These are phyloP conservation scores for Drosophila cracens DNA, from an alignment of 2,888 invertebrate species.

Conservation along the genomic window DNA sequence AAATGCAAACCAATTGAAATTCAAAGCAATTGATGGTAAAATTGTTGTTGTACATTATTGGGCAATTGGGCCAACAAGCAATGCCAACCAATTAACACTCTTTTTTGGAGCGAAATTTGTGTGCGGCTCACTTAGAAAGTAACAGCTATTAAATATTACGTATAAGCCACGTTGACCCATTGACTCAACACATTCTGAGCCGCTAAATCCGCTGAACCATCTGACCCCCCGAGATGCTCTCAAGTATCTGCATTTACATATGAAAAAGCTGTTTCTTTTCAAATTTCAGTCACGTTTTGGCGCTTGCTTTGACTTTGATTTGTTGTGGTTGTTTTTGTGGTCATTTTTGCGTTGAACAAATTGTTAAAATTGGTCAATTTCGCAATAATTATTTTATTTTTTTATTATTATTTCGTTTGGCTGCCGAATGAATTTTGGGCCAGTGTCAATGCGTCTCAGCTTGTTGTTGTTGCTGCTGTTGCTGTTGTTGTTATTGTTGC, in stretches of 20 bases:
- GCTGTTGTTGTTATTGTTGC: constrained; percentile 18
- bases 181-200: constrained; percentile 58
- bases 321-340: constrained; percentile 20
- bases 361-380: constrained; percentile 69
- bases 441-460: constrained; percentile 65
- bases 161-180: constrained; percentile 57
- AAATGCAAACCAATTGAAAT: constrained; percentile 66
- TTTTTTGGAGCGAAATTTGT: neutral
- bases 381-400: constrained; percentile 70
- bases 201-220: constrained; percentile 6
- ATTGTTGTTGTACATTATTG: constrained; percentile 31
- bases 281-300: constrained; percentile 69
- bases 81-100: constrained; percentile 42
- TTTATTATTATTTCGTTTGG: constrained; percentile 49
- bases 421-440: constrained; percentile 70
- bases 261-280: constrained; percentile 21
- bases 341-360: constrained; percentile 35
- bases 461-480: constrained; percentile 10
- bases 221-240: constrained; percentile 8
- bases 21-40: constrained; percentile 66
- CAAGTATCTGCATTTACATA: constrained; percentile 27
- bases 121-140: constrained; percentile 31
- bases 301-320: constrained; percentile 41
- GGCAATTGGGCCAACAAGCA: constrained; percentile 47
- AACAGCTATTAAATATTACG: constrained; percentile 42